Evolutionary conservation across 1,140 invertebrate genomes (phyloP).

Genomic region (Polypedilum pembai): DNA sequence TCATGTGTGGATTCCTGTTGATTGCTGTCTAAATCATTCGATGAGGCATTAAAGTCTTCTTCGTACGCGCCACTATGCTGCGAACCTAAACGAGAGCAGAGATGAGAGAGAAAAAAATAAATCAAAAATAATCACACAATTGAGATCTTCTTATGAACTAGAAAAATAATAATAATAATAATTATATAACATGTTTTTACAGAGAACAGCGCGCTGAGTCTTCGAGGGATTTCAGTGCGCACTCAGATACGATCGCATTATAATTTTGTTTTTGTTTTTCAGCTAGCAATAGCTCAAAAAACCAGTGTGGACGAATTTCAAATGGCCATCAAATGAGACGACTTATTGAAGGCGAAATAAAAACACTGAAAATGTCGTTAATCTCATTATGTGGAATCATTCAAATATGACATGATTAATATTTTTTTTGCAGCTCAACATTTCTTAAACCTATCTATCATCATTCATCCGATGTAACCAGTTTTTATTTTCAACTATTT

Average conservation of each 20-base stretch:
- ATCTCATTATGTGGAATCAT: conserved; percentile 27
- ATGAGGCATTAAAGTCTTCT: conserved; percentile 45
- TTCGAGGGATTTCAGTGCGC: neutral
- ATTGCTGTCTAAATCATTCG: conserved; percentile 32
- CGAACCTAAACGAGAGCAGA: conserved; percentile 49
- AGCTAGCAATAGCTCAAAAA: neutral
- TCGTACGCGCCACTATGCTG: conserved; percentile 56
- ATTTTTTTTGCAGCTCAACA: conserved; percentile 4
- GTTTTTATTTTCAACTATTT: conserved; percentile 12
- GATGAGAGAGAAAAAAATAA: conserved; percentile 30
- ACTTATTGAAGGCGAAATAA: neutral
- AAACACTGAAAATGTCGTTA: conserved; percentile 12
- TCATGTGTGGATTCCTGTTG: conserved; percentile 32
- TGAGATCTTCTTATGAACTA: neutral
- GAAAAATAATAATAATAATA: neutral
- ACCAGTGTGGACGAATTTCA: neutral
- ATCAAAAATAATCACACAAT: conserved; percentile 14
- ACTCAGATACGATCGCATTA: neutral
- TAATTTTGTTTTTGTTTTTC: neutral
- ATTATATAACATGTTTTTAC: conserved; percentile 14
- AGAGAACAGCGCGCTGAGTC: neutral
- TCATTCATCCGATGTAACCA: conserved; percentile 17
- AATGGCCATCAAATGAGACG: neutral
- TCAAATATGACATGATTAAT: conserved; percentile 26
- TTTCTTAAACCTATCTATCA: conserved; percentile 25